These are phyloP conservation scores for Hemiscyllium ocellatum DNA, from an alignment of 2,113 vertebrate species.

Conservation along the genomic window DNA sequence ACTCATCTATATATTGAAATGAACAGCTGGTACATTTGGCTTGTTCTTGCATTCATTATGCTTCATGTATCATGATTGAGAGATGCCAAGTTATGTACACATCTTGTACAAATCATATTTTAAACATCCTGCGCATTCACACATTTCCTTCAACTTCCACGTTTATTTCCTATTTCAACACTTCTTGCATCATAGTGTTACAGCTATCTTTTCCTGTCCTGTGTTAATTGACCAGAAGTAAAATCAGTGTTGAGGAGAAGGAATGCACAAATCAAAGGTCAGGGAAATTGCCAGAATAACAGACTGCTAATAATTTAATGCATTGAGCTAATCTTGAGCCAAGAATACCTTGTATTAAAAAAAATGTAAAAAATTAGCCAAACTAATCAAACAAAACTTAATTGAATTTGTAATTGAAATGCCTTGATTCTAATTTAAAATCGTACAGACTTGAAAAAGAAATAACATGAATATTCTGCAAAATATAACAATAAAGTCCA, in stretches of 20 bases:
- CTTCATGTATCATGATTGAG: not conserved
- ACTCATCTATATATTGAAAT: not conserved
- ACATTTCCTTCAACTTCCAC: not conserved
- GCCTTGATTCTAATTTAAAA: not conserved
- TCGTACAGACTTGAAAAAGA: not conserved
- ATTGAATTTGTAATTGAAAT: too few species aligned
- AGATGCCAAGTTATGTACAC: not conserved
- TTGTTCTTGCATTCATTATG: not conserved
- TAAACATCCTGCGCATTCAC: not conserved
- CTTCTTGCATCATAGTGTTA: not conserved
- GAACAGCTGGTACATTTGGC: not conserved
- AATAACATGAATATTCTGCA: not conserved
- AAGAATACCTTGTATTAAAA: not conserved
- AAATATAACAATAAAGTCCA: not conserved
- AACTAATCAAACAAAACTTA: not conserved
- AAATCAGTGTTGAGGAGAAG: not conserved
- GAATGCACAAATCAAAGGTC: not conserved
- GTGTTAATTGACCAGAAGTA: not conserved
- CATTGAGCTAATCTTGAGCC: not conserved
- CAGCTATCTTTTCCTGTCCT: not conserved
- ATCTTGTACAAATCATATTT: not conserved
- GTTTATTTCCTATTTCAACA: not conserved
- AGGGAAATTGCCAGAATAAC: not conserved
- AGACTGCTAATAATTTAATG: not conserved
- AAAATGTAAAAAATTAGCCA: not conserved